Evolutionary conservation across 1,140 invertebrate genomes (phyloP), one percentile per base, ranked within the genome.

Genomic region (Diplogasteroides magnus): DNA sequence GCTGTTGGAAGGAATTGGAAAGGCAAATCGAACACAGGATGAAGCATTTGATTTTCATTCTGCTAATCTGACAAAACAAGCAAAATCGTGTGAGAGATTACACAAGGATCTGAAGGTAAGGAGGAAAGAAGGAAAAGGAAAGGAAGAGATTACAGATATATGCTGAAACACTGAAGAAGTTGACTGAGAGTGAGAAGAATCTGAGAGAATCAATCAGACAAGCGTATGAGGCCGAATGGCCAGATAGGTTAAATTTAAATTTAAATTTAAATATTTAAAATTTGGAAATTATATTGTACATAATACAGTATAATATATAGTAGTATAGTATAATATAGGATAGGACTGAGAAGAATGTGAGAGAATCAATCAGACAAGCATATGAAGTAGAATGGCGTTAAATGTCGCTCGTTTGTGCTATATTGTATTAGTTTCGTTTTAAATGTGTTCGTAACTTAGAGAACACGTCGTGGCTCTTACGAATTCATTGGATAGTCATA

Each of bases 331-430:
- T n/a, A n/a, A n/a, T n/a, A n/a, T n/a, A n/a, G n/a, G n/a, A n/a
- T n/a, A n/a, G n/a, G 6, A 61, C 73, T n/a, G 73, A 74, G 61
- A 74, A 68, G 57, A 31, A 62, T 48, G 64, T 74, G 6, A 63
- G 69, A 1, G 73, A 74, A 70, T 73, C 73, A 37, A 68, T 74
- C 15, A 63, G 73, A 57, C 70, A 74, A 31, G 56, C 66, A 26
- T 74, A 74, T 62, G 73, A 74, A 61, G 31, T 32, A 11, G 69
- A 73, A 55, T 74, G 73, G 73, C 73, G n/a, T n/a, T n/a, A n/a
- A n/a, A n/a, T n/a, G n/a, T n/a, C n/a, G n/a, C n/a, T 64, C 29
- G 48, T 37, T n/a, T n/a, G n/a, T n/a, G n/a, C n/a, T n/a, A n/a
- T n/a, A n/a, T n/a, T n/a, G n/a, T n/a, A n/a, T n/a, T n/a, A n/a